These are phyloP conservation scores for Ceyx margarethae DNA, from an alignment of 2,113 vertebrate species.

Conservation along the genomic window DNA sequence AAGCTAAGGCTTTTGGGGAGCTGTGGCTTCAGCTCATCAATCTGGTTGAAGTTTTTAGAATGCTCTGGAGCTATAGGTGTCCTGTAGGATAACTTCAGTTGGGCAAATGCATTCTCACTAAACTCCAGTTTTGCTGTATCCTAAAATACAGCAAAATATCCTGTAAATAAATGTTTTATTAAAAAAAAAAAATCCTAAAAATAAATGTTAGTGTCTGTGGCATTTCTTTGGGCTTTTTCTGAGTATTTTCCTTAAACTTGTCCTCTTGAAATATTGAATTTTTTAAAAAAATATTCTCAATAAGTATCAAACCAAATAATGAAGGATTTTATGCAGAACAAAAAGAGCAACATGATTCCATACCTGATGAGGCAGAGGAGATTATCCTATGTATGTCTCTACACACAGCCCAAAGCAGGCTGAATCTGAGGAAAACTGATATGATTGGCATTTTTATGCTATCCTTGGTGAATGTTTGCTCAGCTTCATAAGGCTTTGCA, in stretches of 20 bases:
- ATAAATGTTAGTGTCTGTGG: neutral
- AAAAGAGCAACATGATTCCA: neutral
- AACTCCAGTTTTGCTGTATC: neutral
- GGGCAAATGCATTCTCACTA: neutral
- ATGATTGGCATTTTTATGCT: neutral
- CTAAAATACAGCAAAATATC: neutral
- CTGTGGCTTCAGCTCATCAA: neutral
- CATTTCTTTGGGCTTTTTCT: neutral
- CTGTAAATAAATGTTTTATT: no score
- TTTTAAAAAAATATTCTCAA: neutral
- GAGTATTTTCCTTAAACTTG: neutral
- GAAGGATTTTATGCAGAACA: neutral
- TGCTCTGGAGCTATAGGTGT: neutral
- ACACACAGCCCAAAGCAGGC: neutral
- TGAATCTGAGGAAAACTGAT: neutral
- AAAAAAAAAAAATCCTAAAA: neutral
- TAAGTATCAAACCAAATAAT: neutral
- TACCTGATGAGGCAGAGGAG: neutral
- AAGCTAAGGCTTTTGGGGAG: neutral
- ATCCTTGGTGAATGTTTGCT: neutral
- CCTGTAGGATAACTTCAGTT: neutral
- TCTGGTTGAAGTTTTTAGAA: neutral
- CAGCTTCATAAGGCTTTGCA: neutral
- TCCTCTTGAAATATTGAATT: neutral
- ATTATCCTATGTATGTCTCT: neutral